Evolutionary conservation across 2,113 vertebrate genomes (phyloP).

Genomic region (Morone chrysops): DNA sequence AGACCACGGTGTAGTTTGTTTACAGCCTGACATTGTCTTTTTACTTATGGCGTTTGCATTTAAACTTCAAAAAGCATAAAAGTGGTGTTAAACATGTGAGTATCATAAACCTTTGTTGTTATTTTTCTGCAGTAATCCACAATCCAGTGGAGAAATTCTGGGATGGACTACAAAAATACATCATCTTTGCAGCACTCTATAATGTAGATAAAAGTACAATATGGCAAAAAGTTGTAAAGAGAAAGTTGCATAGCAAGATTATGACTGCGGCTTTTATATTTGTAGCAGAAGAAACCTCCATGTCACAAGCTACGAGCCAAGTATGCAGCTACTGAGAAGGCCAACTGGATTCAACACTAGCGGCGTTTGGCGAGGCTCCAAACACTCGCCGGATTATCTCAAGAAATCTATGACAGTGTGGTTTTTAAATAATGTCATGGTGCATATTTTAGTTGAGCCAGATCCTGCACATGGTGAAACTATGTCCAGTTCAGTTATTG

Average conservation of each 20-base stretch:
- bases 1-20: too few relatives aligned
- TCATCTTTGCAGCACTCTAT: too few relatives aligned
- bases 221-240: neutral
- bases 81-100: too few relatives aligned
- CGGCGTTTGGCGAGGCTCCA: neutral
- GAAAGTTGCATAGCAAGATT: neutral
- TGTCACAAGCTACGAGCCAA: slow-evolving; percentile 6
- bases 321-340: neutral
- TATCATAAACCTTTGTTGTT: too few relatives aligned
- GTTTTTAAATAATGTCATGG: neutral
- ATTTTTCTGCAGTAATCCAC: too few relatives aligned
- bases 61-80: too few relatives aligned
- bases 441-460: too few relatives aligned
- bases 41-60: too few relatives aligned
- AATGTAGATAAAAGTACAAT: neutral
- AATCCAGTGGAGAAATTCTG: too few relatives aligned
- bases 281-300: neutral
- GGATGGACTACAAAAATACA: too few relatives aligned
- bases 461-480: neutral
- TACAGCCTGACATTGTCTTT: too few relatives aligned
- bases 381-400: neutral
- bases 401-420: neutral
- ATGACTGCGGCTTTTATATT: neutral
- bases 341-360: neutral
- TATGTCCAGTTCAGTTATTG: neutral